Evolutionary conservation across 2,113 vertebrate genomes (phyloP).

Genomic region (Cettia cetti): DNA sequence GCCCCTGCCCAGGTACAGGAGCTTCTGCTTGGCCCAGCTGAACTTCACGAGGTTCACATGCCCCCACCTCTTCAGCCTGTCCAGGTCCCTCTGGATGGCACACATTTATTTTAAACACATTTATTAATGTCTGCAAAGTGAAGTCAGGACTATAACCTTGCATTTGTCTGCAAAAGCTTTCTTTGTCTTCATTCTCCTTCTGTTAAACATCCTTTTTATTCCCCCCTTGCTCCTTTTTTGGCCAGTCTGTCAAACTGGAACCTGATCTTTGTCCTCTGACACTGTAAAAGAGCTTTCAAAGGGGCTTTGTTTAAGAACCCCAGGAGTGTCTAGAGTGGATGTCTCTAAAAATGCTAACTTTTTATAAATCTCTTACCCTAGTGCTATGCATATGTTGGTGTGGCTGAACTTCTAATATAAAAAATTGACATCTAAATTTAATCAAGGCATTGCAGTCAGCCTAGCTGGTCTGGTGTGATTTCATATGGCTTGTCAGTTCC

Average conservation of each 20-base stretch:
- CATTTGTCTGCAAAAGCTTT: neutral
- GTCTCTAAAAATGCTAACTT: neutral
- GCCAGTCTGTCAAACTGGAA: neutral
- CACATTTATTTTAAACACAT: neutral
- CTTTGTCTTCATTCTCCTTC: neutral
- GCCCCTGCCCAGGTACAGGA: neutral
- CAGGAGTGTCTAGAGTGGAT: neutral
- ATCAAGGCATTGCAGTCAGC: neutral
- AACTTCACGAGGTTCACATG: neutral
- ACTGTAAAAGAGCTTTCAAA: neutral
- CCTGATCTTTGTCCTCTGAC: neutral
- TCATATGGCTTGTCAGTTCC: neutral
- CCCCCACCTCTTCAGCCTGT: neutral
- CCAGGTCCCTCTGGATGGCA: neutral
- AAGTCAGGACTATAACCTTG: neutral
- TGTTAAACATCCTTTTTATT: neutral
- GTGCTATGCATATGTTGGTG: neutral
- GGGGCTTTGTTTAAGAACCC: neutral
- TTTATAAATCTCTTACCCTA: neutral
- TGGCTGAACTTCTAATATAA: neutral
- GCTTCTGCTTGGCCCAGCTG: neutral
- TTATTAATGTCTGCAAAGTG: neutral
- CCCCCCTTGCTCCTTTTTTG: neutral
- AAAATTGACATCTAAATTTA: neutral
- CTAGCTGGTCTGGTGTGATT: neutral